These are phyloP conservation scores for Erpobdella octoculata DNA, from an alignment of 2,888 invertebrate species.

Conservation along the genomic window DNA sequence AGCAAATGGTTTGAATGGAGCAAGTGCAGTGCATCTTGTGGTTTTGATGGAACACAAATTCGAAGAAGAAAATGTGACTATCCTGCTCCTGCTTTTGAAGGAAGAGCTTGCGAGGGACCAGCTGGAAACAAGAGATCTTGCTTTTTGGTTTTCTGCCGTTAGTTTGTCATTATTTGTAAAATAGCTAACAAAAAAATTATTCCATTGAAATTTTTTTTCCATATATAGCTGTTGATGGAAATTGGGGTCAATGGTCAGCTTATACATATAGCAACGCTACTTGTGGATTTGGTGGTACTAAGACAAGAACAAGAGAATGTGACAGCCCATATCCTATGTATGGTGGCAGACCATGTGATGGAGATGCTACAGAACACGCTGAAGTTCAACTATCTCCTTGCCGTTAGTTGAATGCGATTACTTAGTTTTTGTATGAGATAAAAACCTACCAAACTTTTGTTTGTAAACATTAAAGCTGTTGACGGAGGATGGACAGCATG, in stretches of 20 bases:
- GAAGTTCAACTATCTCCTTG: conserved; percentile 43
- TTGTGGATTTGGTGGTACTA: conserved; percentile 46
- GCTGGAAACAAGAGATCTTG: conserved; percentile 12
- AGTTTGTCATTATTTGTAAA: neutral
- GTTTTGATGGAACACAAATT: conserved; percentile 24
- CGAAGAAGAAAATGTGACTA: conserved; percentile 30
- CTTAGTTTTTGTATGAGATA: neutral
- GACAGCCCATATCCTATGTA: conserved; percentile 45
- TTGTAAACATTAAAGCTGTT: neutral
- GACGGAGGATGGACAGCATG: conserved; percentile 33
- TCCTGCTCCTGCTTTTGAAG: conserved; percentile 29
- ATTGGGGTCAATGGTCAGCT: conserved; percentile 14
- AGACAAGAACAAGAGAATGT: conserved; percentile 43
- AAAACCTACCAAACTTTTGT: neutral
- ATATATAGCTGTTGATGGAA: conserved; percentile 8
- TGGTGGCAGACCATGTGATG: conserved; percentile 47
- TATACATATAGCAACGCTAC: conserved; percentile 31
- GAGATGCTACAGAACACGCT: conserved; percentile 40
- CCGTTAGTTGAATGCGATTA: conserved; percentile 27
- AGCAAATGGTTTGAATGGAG: conserved; percentile 34
- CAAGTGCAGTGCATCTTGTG: conserved; percentile 36
- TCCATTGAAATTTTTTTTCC: neutral
- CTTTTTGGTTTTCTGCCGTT: conserved; percentile 27
- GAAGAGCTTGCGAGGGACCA: conserved; percentile 29
- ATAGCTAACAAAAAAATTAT: neutral